Conservation (phyloP, 2,113 vertebrate genomes). For the Girardinichthys multiradiatus region DNA sequence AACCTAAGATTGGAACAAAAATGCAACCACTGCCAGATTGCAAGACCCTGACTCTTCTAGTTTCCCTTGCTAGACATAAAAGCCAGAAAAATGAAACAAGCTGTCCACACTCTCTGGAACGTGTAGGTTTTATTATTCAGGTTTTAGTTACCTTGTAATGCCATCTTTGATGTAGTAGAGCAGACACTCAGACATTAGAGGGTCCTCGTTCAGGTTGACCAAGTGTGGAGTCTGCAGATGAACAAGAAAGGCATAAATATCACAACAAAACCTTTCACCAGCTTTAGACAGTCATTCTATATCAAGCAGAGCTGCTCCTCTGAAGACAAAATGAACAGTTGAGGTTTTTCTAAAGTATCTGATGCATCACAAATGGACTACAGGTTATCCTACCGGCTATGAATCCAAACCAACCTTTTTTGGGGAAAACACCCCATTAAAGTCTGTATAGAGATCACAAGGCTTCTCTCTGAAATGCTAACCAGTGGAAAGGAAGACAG, state of each 20-base stretch:
- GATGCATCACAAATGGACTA: constrained; percentile 20
- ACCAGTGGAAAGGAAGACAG: constrained; percentile 69
- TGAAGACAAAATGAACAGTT: neutral
- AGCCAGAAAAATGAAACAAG: neutral
- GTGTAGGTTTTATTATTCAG: constrained; percentile 22
- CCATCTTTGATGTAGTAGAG: constrained; percentile 99
- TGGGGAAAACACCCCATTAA: constrained; percentile 91
- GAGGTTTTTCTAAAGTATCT: constrained; percentile 4
- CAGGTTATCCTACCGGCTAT: constrained; percentile 31
- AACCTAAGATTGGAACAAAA: constrained; percentile 28
- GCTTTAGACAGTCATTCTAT: neutral
- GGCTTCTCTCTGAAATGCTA: constrained; percentile 88
- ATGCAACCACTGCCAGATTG: constrained; percentile 23
- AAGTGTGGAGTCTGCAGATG: constrained; percentile 92
- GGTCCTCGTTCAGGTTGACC: constrained; percentile 98
- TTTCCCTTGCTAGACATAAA: constrained; percentile 20
- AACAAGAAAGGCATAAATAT: constrained; percentile 12
- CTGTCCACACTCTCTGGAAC: constrained; percentile 8
- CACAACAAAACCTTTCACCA: constrained; percentile 12
- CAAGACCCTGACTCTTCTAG: constrained; percentile 3
- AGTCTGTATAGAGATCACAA: constrained; percentile 93
- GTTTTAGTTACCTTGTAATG: constrained; percentile 88
- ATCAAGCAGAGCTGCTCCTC: neutral
- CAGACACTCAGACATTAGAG: constrained; percentile 98
- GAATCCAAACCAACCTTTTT: constrained; percentile 84